phyloP scores from a whole-genome alignment of 2,888 invertebrate genomes.

The Yponomeuta evonymella region DNA sequence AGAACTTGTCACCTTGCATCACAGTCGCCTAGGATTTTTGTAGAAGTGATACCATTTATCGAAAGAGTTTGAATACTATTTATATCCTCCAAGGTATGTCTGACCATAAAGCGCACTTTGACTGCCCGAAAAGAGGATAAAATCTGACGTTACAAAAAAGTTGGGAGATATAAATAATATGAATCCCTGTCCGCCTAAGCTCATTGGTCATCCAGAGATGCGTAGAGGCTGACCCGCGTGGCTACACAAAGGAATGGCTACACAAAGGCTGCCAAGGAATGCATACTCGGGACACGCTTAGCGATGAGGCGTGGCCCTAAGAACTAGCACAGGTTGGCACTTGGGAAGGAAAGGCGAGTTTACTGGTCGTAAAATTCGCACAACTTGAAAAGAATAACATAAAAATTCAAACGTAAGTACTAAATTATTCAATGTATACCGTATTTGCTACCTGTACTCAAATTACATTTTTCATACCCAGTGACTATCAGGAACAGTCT shows the following conservation, averaged over 20 bases:
- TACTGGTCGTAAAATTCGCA: background rate
- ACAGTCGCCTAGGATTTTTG: too few species aligned
- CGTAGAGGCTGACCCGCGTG: slow-evolving; percentile 4
- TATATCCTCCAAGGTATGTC: background rate
- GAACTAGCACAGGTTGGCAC: slow-evolving; percentile 34
- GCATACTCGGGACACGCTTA: slow-evolving; percentile 42
- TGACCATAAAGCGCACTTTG: background rate
- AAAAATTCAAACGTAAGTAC: too few species aligned
- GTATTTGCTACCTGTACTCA: too few species aligned
- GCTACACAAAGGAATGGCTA: slow-evolving; percentile 19
- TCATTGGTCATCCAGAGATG: slow-evolving; percentile 10
- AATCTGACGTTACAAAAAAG: background rate
- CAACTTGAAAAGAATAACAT: too few species aligned
- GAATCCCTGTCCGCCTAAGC: slow-evolving; percentile 7
- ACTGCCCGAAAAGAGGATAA: background rate
- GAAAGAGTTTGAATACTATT: background rate
- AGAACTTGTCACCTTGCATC: too few species aligned
- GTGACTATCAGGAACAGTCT: too few species aligned
- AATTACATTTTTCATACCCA: too few species aligned
- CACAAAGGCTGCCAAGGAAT: slow-evolving; percentile 48
- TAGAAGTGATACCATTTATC: too few species aligned
- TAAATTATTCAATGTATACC: too few species aligned
- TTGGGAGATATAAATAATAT: background rate
- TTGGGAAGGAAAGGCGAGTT: background rate
- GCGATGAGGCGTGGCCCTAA: slow-evolving; percentile 38